A percentile compares a stretch with the other conserved stretches of the same genome.
Conservation (phyloP, 2,113 vertebrate species). For the Ivindomyrus marchei region DNA sequence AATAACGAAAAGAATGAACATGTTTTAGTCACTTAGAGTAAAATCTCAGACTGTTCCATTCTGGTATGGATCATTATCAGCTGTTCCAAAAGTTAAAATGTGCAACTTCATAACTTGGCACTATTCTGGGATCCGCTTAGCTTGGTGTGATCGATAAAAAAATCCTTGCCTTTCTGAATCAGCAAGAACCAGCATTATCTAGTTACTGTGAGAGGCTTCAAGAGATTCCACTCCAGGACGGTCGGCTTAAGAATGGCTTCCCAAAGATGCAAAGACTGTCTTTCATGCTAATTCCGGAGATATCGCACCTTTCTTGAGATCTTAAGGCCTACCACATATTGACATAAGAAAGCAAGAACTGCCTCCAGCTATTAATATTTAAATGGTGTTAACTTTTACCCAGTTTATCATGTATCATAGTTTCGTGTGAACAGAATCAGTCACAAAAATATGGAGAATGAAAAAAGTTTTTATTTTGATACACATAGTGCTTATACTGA, state of each 20-base stretch:
- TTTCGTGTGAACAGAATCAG: conserved; percentile 44
- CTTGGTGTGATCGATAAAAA: neutral
- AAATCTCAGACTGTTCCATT: neutral
- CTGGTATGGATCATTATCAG: neutral
- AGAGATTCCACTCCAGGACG: neutral
- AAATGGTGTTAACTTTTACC: neutral
- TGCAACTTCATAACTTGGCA: neutral
- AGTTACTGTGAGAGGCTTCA: neutral
- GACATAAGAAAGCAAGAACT: neutral
- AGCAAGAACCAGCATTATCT: neutral
- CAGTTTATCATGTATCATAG: conserved; percentile 35
- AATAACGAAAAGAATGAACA: neutral
- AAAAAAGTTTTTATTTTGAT: conserved; percentile 54
- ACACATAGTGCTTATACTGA: conserved; percentile 51
- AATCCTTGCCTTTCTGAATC: conserved; percentile 3
- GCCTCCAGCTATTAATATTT: neutral
- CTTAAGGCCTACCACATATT: neutral
- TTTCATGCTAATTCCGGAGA: neutral
- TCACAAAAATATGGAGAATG: conserved; percentile 28
- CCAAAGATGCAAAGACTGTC: neutral
- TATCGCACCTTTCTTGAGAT: neutral
- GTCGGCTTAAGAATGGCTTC: neutral
- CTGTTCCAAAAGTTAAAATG: neutral
- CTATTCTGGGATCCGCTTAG: neutral
- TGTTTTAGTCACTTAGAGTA: neutral